A percentile compares a stretch with the other conserved stretches of the same genome.
Conservation (phyloP, 1,140 invertebrate species). For the Teleogryllus occipitalis region DNA sequence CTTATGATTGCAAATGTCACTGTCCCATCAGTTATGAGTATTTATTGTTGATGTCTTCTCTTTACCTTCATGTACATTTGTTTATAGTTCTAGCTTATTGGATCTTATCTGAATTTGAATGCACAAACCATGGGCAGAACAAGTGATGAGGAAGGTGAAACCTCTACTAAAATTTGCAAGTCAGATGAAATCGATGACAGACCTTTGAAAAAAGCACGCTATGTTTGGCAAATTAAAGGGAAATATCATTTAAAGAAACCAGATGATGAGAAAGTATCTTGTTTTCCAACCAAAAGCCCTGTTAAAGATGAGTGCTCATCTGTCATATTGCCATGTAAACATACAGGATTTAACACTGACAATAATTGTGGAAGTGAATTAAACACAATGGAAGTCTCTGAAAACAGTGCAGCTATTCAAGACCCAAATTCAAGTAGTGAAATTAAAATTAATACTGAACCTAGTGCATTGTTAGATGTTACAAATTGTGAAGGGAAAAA, state of each 20-base stretch:
- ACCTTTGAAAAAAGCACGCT: conserved; percentile 52
- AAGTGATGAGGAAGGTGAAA: conserved; percentile 22
- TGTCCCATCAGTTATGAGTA: no score
- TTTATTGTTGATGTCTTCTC: no score
- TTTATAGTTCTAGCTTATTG: no score
- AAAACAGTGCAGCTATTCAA: neutral
- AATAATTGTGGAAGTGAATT: neutral
- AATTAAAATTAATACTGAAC: neutral
- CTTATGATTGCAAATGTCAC: no score
- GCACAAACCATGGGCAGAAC: conserved; percentile 16
- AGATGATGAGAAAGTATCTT: conserved; percentile 11
- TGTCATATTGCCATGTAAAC: neutral
- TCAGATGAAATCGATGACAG: conserved; percentile 33
- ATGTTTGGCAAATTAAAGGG: conserved; percentile 55
- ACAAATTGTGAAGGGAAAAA: neutral
- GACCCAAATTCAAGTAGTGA: neutral
- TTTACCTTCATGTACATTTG: no score
- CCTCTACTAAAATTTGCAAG: conserved; percentile 15
- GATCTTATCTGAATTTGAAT: neutral
- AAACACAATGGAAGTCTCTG: conserved; percentile 3
- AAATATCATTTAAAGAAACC: conserved; percentile 44
- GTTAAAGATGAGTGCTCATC: neutral
- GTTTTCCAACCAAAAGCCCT: neutral
- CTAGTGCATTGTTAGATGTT: neutral
- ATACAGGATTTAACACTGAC: neutral